Percentiles rank a stretch among this genome's conserved stretches.
Evolutionary conservation across 2,113 vertebrate genomes (phyloP).

Genomic region (Grus americana): DNA sequence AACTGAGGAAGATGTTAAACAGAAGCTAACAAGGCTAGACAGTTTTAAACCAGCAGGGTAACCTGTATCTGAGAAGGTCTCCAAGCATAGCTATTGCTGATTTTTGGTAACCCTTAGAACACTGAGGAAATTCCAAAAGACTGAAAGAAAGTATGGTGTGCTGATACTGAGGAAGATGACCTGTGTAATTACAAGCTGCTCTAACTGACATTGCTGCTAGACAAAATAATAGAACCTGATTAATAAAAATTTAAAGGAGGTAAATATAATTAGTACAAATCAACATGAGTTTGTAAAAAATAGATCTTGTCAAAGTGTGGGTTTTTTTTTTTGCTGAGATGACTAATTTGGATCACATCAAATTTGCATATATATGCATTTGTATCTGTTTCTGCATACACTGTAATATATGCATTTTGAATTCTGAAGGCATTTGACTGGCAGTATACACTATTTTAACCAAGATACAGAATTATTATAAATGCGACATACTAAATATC

Average conservation of each 20-base stretch:
- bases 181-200: background rate
- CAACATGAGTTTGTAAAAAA: background rate
- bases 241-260: background rate
- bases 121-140: background rate
- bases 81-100: background rate
- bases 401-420: background rate
- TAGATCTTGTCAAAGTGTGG: background rate
- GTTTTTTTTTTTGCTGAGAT: background rate
- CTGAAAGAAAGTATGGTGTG: background rate
- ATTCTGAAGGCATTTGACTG: background rate
- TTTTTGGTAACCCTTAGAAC: background rate
- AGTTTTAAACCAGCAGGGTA: background rate
- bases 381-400: background rate
- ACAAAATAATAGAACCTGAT: background rate
- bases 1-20: background rate
- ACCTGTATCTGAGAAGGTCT: background rate
- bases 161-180: background rate
- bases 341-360: background rate
- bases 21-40: constrained; percentile 1
- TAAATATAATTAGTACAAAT: background rate
- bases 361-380: background rate
- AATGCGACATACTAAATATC: background rate
- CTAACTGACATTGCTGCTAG: background rate
- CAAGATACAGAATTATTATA: background rate
- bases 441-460: background rate